Percentiles rank a stretch among this genome's conserved stretches.
phyloP scores from a whole-genome alignment of 2,888 invertebrate species.

The Trachelus tabidus region DNA sequence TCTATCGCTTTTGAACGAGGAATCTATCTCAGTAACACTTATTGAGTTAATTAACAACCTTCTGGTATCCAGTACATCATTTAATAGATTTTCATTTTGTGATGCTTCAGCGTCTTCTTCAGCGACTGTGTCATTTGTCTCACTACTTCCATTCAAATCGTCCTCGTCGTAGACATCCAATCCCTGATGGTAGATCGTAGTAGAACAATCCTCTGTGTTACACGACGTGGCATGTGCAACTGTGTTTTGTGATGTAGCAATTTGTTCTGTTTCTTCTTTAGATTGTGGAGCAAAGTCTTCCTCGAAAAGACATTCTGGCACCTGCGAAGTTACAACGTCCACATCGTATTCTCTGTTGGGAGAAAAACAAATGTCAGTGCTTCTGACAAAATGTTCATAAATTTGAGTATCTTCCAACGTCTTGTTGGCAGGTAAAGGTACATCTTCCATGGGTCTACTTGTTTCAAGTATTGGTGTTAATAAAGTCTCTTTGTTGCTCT shows the following conservation, averaged over 20 bases:
- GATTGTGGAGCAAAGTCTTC: constrained; percentile 32
- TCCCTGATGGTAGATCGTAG: constrained; percentile 18
- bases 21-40: background rate
- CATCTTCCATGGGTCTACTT: background rate
- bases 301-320: constrained; percentile 36
- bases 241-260: background rate
- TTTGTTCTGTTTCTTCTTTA: background rate
- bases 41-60: background rate
- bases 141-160: constrained; percentile 19
- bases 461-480: background rate
- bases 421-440: background rate
- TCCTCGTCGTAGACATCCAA: constrained; percentile 30
- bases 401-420: background rate
- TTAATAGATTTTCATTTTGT: background rate
- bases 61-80: background rate
- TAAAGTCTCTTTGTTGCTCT: background rate
- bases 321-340: constrained; percentile 33
- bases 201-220: background rate
- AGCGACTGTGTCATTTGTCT: background rate
- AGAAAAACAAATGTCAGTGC: background rate
- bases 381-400: background rate
- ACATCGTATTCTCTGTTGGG: constrained; percentile 31
- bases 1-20: background rate
- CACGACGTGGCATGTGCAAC: background rate
- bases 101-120: background rate